Conservation (phyloP, 2,888 invertebrate species). For the Timema podura region DNA sequence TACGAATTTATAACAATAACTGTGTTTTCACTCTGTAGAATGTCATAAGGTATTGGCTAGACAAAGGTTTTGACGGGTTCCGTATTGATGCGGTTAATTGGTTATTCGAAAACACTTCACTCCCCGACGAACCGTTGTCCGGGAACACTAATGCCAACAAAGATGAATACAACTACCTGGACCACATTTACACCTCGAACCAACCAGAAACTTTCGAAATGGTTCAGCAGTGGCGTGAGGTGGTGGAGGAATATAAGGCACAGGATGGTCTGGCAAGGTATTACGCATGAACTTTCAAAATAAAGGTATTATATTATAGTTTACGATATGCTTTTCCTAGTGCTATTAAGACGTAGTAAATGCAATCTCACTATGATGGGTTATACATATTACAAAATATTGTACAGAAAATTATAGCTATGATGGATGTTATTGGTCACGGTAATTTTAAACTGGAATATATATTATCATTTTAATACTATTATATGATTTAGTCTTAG, state of each 20-base stretch:
- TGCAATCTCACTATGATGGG: no score
- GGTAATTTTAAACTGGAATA: no score
- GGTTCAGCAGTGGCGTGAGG: background rate
- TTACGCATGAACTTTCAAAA: no score
- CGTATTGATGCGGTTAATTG: slow-evolving; percentile 73
- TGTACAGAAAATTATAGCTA: no score
- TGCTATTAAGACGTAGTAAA: no score
- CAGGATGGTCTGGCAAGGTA: background rate
- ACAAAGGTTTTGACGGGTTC: slow-evolving; percentile 69
- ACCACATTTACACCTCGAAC: slow-evolving; percentile 7
- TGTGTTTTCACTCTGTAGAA: background rate
- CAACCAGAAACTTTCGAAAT: slow-evolving; percentile 7
- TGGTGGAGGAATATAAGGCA: background rate
- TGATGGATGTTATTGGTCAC: no score
- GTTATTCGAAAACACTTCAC: slow-evolving; percentile 56
- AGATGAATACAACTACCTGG: background rate
- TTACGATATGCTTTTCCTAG: no score
- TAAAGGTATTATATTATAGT: no score
- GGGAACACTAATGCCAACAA: slow-evolving; percentile 28
- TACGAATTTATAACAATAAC: background rate
- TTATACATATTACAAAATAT: no score
- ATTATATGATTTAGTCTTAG: no score
- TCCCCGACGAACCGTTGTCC: slow-evolving; percentile 56
- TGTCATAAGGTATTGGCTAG: slow-evolving; percentile 6
- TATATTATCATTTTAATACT: no score